Evolutionary conservation across 2,888 invertebrate species (phyloP), one percentile per base, ranked within the genome.

Genomic region (Hirtodrosophila cameraria): DNA sequence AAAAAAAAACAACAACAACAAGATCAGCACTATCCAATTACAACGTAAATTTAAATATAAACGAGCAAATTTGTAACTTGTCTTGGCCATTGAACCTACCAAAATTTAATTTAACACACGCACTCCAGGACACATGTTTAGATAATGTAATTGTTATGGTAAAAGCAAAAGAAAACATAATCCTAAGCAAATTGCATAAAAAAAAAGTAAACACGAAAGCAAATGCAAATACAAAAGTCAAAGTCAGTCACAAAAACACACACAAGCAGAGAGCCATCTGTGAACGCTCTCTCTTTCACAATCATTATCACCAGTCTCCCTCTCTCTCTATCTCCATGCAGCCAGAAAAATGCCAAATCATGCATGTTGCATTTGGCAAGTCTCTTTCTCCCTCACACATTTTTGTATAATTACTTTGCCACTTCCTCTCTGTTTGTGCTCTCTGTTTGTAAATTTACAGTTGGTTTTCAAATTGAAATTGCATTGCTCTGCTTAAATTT

Each of bases 81-180:
- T 64, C 50, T 66, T 31, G 43, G 57, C 55, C 54, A 54, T 46
- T 12, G 53, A 46, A 54, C 23, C 35, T 35, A 49, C 46, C 59
- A 68, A 62, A 62, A 66, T 43, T n/a, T 49, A 55, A 61, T 31
- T 58, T 41, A 53, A 53, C 50, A 31, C 50, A 55, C 36, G 59
- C 38, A 43, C 11, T 48, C 20, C 49, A 30, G 45, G 35, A 65
- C 49, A 67, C 41, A 33, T 50, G 43, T 60, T 65, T 59, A 70
- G 68, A 55, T 74, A 65, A 73, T 69, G 57, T 63, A 76, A 76
- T 63, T 63, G 69, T 66, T 69, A 66, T 5, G 5, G 23, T 8
- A 23, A 23, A 75, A 65, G 25, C 31, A 43, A 70, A 76, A 60
- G 46, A 18, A 27, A 57, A 50, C 41, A 41, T 31, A 52, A 39